Evolutionary conservation across 1,140 invertebrate species (phyloP).

Genomic region (Lepidurus couesii): DNA sequence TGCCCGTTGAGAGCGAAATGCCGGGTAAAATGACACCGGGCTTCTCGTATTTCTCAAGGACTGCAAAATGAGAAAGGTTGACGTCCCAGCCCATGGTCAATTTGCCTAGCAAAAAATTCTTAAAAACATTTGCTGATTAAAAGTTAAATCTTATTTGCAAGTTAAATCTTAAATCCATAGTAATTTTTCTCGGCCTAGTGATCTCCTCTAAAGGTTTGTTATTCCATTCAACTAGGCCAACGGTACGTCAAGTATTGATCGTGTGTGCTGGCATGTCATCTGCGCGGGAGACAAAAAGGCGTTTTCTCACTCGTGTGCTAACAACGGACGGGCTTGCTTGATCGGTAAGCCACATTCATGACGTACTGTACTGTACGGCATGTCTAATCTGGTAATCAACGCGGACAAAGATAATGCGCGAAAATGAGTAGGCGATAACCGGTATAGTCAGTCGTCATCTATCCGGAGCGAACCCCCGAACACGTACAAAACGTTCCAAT

Average conservation of each 20-base stretch:
- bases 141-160: too few relatives aligned
- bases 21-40: background rate
- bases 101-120: background rate
- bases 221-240: background rate
- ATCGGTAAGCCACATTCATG: too few relatives aligned
- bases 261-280: background rate
- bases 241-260: background rate
- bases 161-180: too few relatives aligned
- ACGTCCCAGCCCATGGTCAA: background rate
- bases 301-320: background rate
- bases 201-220: too few relatives aligned
- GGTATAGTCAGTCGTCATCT: too few relatives aligned
- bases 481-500: background rate
- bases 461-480: background rate
- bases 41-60: constrained; percentile 7
- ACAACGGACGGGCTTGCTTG: too few relatives aligned
- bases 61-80: background rate
- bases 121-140: too few relatives aligned
- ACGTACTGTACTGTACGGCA: background rate
- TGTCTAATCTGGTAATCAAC: background rate
- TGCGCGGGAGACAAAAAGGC: background rate
- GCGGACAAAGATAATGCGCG: background rate
- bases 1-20: background rate
- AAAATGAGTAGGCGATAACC: background rate
- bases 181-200: too few relatives aligned